Conservation (phyloP, 2,888 invertebrate species). For the Eristalis tenax region DNA sequence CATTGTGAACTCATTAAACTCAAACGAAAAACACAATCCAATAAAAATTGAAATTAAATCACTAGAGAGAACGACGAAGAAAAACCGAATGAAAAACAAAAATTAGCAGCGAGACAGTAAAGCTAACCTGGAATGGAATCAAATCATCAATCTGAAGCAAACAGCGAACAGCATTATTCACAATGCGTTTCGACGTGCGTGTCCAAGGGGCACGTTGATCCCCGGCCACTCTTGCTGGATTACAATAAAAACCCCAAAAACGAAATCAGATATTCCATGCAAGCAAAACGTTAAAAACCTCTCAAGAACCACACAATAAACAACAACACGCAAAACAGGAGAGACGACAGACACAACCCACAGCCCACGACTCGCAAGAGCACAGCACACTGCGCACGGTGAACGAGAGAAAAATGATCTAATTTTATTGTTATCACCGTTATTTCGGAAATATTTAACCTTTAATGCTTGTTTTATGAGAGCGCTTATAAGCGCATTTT, state of each 20-base stretch:
- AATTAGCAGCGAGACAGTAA: conserved; percentile 47
- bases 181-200: conserved; percentile 66
- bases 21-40: conserved; percentile 28
- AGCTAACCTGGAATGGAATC: conserved; percentile 44
- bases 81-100: conserved; percentile 1
- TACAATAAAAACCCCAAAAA: conserved; percentile 41
- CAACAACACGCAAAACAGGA: conserved; percentile 43
- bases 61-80: conserved; percentile 5
- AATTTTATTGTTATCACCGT: conserved; percentile 71
- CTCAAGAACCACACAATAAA: conserved; percentile 48
- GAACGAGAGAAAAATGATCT: conserved; percentile 61
- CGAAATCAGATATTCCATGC: conserved; percentile 67
- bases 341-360: background rate
- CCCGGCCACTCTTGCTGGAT: conserved; percentile 15
- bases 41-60: conserved; percentile 68
- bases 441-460: conserved; percentile 70
- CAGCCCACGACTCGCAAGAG: background rate
- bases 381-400: conserved; percentile 1
- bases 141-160: conserved; percentile 43
- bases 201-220: conserved; percentile 50
- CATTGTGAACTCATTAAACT: conserved; percentile 61
- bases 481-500: conserved; percentile 61
- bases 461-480: conserved; percentile 68
- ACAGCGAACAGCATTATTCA: conserved; percentile 52
- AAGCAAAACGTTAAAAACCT: conserved; percentile 61